These are phyloP conservation scores for Arctopsyche grandis DNA, from an alignment of 1,140 invertebrate genomes.

Conservation along the genomic window DNA sequence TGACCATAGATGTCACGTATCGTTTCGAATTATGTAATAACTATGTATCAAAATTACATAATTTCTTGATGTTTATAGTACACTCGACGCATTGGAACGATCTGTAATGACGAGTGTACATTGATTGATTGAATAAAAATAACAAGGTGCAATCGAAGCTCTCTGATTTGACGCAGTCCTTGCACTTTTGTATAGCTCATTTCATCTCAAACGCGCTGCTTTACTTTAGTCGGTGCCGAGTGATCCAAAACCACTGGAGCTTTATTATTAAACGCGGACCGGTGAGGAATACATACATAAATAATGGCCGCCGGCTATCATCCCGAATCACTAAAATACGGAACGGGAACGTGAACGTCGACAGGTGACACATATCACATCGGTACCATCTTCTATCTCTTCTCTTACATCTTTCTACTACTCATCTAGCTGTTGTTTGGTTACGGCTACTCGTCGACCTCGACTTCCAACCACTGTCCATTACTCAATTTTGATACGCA, in stretches of 20 bases:
- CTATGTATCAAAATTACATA: too few species aligned
- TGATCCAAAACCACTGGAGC: conserved; percentile 48
- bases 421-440: not conserved
- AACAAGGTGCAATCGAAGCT: too few species aligned
- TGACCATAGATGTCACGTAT: too few species aligned
- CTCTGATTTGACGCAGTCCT: too few species aligned
- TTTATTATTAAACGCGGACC: conserved; percentile 52
- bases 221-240: not conserved
- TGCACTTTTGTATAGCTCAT: too few species aligned
- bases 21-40: too few species aligned
- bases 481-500: not conserved
- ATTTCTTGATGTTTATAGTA: too few species aligned
- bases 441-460: not conserved
- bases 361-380: conserved; percentile 45
- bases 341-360: conserved; percentile 42
- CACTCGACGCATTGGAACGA: too few species aligned
- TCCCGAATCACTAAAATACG: conserved; percentile 45
- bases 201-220: too few species aligned
- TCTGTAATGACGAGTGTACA: too few species aligned
- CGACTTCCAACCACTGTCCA: not conserved
- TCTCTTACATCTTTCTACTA: not conserved
- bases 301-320: conserved; percentile 37
- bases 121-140: too few species aligned
- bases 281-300: conserved; percentile 29
- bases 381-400: not conserved